Evolutionary conservation across 2,888 invertebrate species (phyloP).

Genomic region (Arge pagana): DNA sequence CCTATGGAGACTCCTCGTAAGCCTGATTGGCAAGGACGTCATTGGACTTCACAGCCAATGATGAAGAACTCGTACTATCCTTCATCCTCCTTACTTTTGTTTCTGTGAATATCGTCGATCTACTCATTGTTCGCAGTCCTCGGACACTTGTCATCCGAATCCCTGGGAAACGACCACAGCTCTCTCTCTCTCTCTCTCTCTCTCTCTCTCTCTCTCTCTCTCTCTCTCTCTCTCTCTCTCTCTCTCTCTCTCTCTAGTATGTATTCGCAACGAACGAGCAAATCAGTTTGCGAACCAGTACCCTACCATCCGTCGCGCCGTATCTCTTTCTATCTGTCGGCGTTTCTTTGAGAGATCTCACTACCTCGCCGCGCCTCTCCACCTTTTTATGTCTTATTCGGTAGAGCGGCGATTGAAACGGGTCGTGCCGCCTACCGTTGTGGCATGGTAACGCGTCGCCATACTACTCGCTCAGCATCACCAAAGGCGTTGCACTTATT

Average conservation of each 20-base stretch:
- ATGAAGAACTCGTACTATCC: no score
- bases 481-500: conserved; percentile 15
- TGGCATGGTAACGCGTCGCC: background rate
- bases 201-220: background rate
- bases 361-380: background rate
- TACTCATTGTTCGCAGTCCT: background rate
- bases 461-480: background rate
- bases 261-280: background rate
- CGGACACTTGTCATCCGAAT: no score
- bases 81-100: no score
- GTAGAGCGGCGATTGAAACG: conserved; percentile 6
- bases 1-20: background rate
- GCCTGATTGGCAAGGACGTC: background rate
- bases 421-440: conserved; percentile 7
- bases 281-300: background rate
- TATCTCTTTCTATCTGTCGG: conserved; percentile 21
- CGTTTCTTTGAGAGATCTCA: conserved; percentile 16
- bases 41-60: no score
- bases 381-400: conserved; percentile 17
- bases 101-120: no score
- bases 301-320: background rate
- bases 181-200: background rate
- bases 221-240: no score
- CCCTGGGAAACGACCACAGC: background rate
- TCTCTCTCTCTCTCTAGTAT: no score